A percentile compares a stretch with the other conserved stretches of the same genome.
Conservation (phyloP, 2,888 invertebrate genomes). For the Encarsia formosa region DNA sequence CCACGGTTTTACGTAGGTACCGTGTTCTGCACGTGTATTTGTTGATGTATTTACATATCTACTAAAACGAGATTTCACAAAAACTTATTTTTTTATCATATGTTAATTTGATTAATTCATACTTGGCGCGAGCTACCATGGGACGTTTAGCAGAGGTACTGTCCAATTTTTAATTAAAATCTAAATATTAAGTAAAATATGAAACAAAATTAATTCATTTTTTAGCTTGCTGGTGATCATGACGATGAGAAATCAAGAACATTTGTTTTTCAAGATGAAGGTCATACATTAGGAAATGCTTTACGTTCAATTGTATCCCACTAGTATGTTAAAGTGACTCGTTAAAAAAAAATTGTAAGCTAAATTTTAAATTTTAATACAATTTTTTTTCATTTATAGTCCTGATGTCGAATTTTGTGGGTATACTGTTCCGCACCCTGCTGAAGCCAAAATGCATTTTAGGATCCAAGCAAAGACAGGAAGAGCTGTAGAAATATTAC, state of each 20-base stretch:
- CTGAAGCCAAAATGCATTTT: conserved; percentile 87
- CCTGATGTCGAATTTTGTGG: conserved; percentile 89
- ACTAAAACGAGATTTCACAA: no score
- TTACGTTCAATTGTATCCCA: conserved; percentile 81
- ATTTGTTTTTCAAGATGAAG: conserved; percentile 86
- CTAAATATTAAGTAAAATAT: not conserved
- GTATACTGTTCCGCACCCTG: conserved; percentile 92
- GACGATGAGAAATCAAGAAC: conserved; percentile 66
- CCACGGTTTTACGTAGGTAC: no score
- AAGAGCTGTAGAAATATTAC: conserved; percentile 72
- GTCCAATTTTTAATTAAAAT: no score
- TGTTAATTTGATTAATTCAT: no score
- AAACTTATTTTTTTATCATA: no score
- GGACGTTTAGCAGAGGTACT: conserved; percentile 8
- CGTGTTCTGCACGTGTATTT: no score
- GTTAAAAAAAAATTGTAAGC: not conserved
- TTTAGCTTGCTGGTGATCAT: conserved; percentile 61
- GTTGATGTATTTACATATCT: no score
- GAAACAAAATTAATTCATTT: conserved; percentile 27
- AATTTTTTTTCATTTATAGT: conserved; percentile 49
- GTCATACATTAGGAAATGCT: conserved; percentile 91
- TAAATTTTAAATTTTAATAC: not conserved
- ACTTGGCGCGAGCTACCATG: no score
- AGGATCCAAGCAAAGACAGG: conserved; percentile 72
- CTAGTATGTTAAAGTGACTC: conserved; percentile 65